These are phyloP conservation scores for Cetoscarus ocellatus DNA, from an alignment of 2,797 vertebrate genomes.

Conservation along the genomic window DNA sequence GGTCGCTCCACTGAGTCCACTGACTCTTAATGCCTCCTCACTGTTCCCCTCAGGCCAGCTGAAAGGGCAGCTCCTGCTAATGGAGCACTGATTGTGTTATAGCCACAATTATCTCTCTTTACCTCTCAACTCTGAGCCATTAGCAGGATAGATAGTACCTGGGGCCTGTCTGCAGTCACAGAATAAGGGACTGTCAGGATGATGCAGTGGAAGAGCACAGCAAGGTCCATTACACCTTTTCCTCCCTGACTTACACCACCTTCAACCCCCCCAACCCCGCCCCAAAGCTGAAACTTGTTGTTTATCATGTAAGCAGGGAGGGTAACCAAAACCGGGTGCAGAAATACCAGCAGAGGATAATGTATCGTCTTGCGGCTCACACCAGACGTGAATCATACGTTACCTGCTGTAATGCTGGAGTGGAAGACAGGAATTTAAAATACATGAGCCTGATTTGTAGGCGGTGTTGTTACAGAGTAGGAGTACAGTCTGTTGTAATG, in stretches of 20 bases:
- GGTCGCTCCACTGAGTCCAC: slow-evolving; percentile 48
- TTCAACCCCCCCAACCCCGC: not conserved
- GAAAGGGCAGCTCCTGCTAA: slow-evolving; percentile 68
- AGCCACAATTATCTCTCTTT: slow-evolving; percentile 75
- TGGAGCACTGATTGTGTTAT: slow-evolving; percentile 79
- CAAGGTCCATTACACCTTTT: slow-evolving; percentile 58
- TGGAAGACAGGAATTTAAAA: slow-evolving; percentile 8
- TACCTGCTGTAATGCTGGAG: slow-evolving; percentile 26
- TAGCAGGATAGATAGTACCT: slow-evolving; percentile 71
- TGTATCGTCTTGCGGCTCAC: slow-evolving; percentile 7
- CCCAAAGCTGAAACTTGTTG: slow-evolving; percentile 21
- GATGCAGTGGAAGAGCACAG: slow-evolving; percentile 54
- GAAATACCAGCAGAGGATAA: slow-evolving; percentile 39
- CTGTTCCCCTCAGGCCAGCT: slow-evolving; percentile 47
- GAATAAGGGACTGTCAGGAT: slow-evolving; percentile 66
- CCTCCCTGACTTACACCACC: not conserved
- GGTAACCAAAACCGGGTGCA: slow-evolving; percentile 32
- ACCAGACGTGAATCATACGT: slow-evolving; percentile 25
- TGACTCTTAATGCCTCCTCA: slow-evolving; percentile 44
- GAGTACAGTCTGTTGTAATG: slow-evolving; percentile 9
- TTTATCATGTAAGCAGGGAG: slow-evolving; percentile 38
- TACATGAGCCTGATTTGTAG: slow-evolving; percentile 1
- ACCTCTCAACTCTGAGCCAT: slow-evolving; percentile 73
- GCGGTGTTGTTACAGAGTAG: slow-evolving; percentile 8
- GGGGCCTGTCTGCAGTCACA: slow-evolving; percentile 52